phyloP scores from a whole-genome alignment of 2,113 vertebrate genomes.

The Naja naja region DNA sequence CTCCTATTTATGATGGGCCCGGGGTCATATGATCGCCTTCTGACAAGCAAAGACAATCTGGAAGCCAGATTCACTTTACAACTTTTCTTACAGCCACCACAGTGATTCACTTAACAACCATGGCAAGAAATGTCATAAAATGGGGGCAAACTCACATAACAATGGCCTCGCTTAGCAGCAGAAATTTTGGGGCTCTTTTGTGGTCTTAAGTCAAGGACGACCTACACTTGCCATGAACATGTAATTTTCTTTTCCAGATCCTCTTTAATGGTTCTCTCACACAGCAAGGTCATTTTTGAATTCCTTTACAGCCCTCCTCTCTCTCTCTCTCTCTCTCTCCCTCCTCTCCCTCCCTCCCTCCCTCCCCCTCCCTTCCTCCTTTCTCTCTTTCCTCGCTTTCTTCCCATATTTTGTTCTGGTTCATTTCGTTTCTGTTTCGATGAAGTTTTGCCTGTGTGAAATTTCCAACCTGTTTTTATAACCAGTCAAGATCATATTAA shows the following conservation, averaged over 20 bases:
- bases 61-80: too few relatives aligned
- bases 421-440: background rate
- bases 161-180: too few relatives aligned
- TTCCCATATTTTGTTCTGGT: background rate
- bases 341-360: too few relatives aligned
- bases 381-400: background rate
- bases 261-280: background rate
- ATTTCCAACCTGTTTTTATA: background rate
- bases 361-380: rapidly evolving
- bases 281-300: background rate
- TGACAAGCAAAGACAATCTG: too few relatives aligned
- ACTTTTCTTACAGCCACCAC: too few relatives aligned
- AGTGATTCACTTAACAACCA: too few relatives aligned
- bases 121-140: too few relatives aligned
- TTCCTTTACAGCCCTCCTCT: background rate
- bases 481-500: background rate
- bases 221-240: background rate
- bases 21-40: too few relatives aligned
- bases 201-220: too few relatives aligned
- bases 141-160: too few relatives aligned
- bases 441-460: background rate
- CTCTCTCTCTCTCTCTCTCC: background rate
- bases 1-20: too few relatives aligned
- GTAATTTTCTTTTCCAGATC: background rate
- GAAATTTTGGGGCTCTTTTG: too few relatives aligned